Evolutionary conservation across 2,888 invertebrate species (phyloP), one percentile per base, ranked within the genome.

Genomic region (Harmothoe impar): DNA sequence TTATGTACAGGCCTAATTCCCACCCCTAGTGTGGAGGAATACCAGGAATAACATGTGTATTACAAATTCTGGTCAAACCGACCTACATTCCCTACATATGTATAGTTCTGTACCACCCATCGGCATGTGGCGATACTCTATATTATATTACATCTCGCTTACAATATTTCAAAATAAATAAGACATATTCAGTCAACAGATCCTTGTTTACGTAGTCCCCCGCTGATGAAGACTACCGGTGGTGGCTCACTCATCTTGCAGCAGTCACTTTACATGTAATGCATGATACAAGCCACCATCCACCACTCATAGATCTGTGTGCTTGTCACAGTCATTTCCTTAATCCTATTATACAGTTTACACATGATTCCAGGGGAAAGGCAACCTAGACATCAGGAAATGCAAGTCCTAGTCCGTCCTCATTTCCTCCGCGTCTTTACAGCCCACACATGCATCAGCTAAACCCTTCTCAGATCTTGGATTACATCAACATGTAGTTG

Each of bases 61-160:
- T 43, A 81, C 7, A 77, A 77, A 81, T 35, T 17, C 0, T 0
- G 33, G 81, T 81, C 81, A 35, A 23, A 29, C 12, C 43, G 81
- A 81, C 81, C 81, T 81, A 81, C 81, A 81, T 33, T 81, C n/a
- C 35, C 81, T 81, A 81, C 0, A n/a, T 81, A 81, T 81, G 10
- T 43, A 17, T 33, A 81, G 81, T 12, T 81, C 43, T n/a, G 0
- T 33, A 20, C 25, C 35, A 81, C 31, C 81, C 25, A 81, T 25
- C 25, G 20, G 20, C 31, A 3, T 10, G 1, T 81, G 23, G 35
- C 20, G 12, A 12, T 35, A 12, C 81, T 17, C 35, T 17, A 10
- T 33, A 23, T 17, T 81, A 43, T 43, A 5, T 81, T 81, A 81
- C 81, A 81, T 81, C 81, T 81, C 20, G 81, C 20, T 43, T 17